Evolutionary conservation across 30 jellyfish, hydroid and myxozoan species (phyloP), one percentile per base, ranked within the genome.

Genomic region (Catostylus mosaicus): DNA sequence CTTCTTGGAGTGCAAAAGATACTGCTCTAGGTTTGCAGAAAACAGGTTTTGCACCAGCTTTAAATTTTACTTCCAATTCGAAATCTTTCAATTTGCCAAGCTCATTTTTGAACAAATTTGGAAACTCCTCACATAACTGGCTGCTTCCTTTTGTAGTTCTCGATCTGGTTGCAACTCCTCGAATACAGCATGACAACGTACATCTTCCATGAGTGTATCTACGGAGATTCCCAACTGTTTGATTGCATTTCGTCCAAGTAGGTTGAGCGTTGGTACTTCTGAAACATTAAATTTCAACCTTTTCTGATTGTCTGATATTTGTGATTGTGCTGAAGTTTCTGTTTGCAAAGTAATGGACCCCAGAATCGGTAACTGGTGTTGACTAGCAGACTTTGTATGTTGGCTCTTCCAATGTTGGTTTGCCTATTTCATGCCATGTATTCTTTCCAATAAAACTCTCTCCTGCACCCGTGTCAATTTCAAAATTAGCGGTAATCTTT

Each of bases 1-100:
- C 81, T 52, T 77, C 88, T 26, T 37, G 66, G 20, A 60, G 70
- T 7, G 70, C 88, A 77, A 60, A 62, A 30, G 88, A 88, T 18
- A 77, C 66, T 20, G 88, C 40, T 56, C 88, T 62, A 5, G 88
- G 38, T 56, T 57, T 77, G 88, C 85, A 77, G 73, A 52, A 57
- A 26, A 26, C n/a, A n/a, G n/a, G n/a, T n/a, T n/a, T n/a, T n/a
- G n/a, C n/a, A n/a, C n/a, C n/a, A n/a, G n/a, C n/a, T n/a, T n/a
- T n/a, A n/a, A n/a, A n/a, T n/a, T n/a, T n/a, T n/a, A n/a, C n/a
- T n/a, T n/a, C n/a, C n/a, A 77, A 89, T 59, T 77, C 88, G n/a
- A 77, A 24, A 57, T 61, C 89, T 65, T 77, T 77, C 27, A 33
- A 35, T 3, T 80, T n/a, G 9, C 89, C 88, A 4, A 78, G 71